Evolutionary conservation across 2,797 vertebrate species (phyloP).

Genomic region (Carcharodon carcharias): DNA sequence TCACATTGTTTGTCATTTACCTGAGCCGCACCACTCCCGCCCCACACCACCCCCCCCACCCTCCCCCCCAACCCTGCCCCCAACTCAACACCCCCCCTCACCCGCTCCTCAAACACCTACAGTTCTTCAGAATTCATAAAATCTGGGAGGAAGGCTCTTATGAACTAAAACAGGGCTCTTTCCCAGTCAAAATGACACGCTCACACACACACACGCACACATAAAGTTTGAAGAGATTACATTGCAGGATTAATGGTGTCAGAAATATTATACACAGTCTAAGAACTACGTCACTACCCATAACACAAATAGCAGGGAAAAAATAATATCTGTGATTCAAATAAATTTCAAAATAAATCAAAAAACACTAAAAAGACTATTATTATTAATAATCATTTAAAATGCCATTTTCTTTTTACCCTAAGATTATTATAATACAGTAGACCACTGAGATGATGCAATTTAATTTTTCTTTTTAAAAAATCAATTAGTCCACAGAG

Average conservation of each 20-base stretch:
- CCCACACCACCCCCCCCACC: background rate
- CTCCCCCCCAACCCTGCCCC: too few species aligned
- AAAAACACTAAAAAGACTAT: slow-evolving; percentile 69
- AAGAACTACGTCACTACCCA: slow-evolving; percentile 57
- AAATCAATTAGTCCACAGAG: slow-evolving; percentile 66
- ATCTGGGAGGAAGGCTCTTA: background rate
- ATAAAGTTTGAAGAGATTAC: background rate
- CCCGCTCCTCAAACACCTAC: background rate
- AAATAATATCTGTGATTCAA: slow-evolving; percentile 53
- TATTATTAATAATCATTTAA: slow-evolving; percentile 68
- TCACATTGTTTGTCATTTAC: background rate
- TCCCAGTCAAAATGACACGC: background rate
- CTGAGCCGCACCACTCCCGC: background rate
- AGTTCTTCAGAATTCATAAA: background rate
- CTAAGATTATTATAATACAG: slow-evolving; percentile 77
- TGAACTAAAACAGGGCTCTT: background rate
- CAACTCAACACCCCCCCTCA: background rate
- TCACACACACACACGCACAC: background rate
- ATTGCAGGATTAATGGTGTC: slow-evolving; percentile 21
- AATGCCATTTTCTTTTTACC: slow-evolving; percentile 66
- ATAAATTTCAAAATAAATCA: slow-evolving; percentile 59
- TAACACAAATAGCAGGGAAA: slow-evolving; percentile 53
- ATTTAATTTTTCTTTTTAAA: slow-evolving; percentile 53
- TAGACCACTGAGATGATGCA: slow-evolving; percentile 91
- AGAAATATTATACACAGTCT: slow-evolving; percentile 11